Percentiles rank a stretch among this genome's conserved stretches.
phyloP scores from a whole-genome alignment of 2,113 vertebrate genomes.

The Crotalus tigris region DNA sequence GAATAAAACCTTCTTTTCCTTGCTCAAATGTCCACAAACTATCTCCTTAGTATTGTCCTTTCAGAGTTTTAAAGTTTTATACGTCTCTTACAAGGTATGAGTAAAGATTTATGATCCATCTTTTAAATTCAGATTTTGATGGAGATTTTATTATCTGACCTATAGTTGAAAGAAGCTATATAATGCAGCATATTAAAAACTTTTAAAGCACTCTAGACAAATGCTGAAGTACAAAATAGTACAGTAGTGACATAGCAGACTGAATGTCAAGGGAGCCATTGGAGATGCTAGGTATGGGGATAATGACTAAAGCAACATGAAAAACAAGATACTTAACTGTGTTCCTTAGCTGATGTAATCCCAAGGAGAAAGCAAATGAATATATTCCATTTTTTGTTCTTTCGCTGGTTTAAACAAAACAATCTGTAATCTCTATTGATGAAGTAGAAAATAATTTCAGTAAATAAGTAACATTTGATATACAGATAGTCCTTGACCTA shows the following conservation, averaged over 20 bases:
- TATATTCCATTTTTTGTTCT: constrained; percentile 18
- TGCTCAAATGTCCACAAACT: background rate
- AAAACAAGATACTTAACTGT: background rate
- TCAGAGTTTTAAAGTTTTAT: constrained; percentile 8
- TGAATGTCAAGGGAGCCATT: background rate
- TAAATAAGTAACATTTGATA: background rate
- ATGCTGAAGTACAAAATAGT: constrained; percentile 2
- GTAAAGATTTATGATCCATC: background rate
- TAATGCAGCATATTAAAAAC: background rate
- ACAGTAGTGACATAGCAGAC: background rate
- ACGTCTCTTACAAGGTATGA: background rate
- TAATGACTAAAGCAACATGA: background rate
- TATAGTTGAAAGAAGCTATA: background rate
- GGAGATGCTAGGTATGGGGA: background rate
- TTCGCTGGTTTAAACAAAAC: background rate
- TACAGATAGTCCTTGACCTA: too few relatives aligned
- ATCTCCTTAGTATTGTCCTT: background rate
- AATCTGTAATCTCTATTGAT: background rate
- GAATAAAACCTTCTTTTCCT: background rate
- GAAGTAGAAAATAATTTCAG: constrained; percentile 5
- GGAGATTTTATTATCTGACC: constrained; percentile 25
- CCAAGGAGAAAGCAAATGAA: background rate
- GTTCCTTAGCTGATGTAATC: background rate
- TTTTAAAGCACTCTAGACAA: constrained; percentile 14
- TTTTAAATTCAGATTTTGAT: background rate